Evolutionary conservation across 2,888 invertebrate genomes (phyloP).

Genomic region (Athalia rosae): DNA sequence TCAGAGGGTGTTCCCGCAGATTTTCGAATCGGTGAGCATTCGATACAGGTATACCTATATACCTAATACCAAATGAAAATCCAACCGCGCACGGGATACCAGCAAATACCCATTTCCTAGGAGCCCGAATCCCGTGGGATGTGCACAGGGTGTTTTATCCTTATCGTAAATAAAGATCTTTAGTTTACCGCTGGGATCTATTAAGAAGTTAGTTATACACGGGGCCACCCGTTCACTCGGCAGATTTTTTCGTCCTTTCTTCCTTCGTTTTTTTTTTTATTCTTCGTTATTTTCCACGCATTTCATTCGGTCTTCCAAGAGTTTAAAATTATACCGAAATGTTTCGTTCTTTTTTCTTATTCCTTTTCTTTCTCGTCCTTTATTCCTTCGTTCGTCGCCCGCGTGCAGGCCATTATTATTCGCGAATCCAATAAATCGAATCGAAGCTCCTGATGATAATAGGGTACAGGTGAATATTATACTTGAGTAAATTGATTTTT

Average conservation of each 20-base stretch:
- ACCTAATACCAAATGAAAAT: too few species aligned
- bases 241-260: too few species aligned
- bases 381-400: conserved; percentile 4
- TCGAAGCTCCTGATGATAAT: neutral
- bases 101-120: too few species aligned
- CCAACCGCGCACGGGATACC: too few species aligned
- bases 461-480: neutral
- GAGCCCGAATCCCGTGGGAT: conserved; percentile 10
- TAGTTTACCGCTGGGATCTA: neutral
- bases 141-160: conserved; percentile 19
- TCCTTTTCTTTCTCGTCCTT: neutral
- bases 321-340: neutral
- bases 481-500: neutral
- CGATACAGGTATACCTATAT: too few species aligned
- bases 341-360: neutral
- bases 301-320: neutral
- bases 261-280: too few species aligned
- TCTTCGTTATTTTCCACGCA: too few species aligned
- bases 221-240: neutral
- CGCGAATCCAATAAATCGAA: neutral
- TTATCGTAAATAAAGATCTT: conserved; percentile 36
- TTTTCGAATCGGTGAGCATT: too few species aligned
- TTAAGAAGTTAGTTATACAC: too few species aligned
- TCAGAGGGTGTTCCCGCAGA: conserved; percentile 23
- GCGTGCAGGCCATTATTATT: neutral